Evolutionary conservation across 2,797 vertebrate species (phyloP), one percentile per base, ranked within the genome.

Genomic region (Galagoides demidoff): DNA sequence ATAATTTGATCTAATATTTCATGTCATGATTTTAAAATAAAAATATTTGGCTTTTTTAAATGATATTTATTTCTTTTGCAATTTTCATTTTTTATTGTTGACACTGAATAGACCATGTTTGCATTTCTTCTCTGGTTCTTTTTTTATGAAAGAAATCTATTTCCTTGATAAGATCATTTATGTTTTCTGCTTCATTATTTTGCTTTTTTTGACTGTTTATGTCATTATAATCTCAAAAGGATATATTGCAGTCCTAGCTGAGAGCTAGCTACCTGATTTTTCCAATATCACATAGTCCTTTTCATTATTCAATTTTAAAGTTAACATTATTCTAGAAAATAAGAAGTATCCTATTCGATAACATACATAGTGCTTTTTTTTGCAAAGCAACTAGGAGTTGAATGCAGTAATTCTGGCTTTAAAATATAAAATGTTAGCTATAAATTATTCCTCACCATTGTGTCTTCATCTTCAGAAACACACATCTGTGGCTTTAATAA

Each of bases 401-500:
- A 90, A 84, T 94, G 68, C 23, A 85, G 9, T 59, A 66, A 90
- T 82, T 79, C 22, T 92, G 19, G 20, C n/a, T 86, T 86, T 66
- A 82, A n/a, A 81, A 61, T 37, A 64, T 31, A 85, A 84, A 94
- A 61, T 76, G 1, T 73, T 83, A 92, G 20, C 20, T 64, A 52
- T 43, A 39, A 27, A 73, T 63, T 59, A 89, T 14, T 61, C 16
- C 39, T 13, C 34, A 31, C 0, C 61, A 45, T 78, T 82, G 7
- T 43, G 8, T 43, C 84, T 89, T 79, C 37, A 71, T 49, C 57
- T 90, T 87, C 29, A 66, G 55, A 92, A 94, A 76, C 55, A 85
- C 0, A 27, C n/a, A 49, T 68, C 61, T 95, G 55, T 37, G n/a
- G 29, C 86, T 97, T 97, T 96, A 97, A 98, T 86, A n/a, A 95